Base-by-base conservation (phyloP, 2,113 vertebrate genomes). In the Geococcyx californianus region DNA sequence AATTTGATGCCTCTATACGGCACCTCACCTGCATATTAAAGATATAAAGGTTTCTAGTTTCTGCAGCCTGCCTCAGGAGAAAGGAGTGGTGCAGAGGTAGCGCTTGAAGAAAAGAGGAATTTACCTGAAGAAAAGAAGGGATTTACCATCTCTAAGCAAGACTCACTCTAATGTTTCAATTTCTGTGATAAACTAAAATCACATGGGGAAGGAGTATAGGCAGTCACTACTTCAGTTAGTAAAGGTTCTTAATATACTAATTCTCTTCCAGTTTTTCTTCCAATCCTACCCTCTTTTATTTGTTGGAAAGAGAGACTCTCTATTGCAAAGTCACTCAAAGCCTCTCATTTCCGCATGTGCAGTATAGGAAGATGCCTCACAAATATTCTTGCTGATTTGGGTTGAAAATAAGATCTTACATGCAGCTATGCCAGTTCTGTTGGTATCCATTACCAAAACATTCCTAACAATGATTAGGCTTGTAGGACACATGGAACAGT, bases 1-100 rank as follows among this genome's bases (percentile, higher is more conserved):
- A 95, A 87, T 93, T 93, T 77, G 60, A 95, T 97, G 83, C 40
- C 81, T 95, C 75, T 33, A 21, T 29, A 44, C 9, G 68, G 59
- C 38, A 72, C 36, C 84, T 87, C 34, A 52, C 64, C 86, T 89
- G 60, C 83, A 96, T 80, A 74, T 73, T 95, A 90, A 96, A 67
- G 74, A 86, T 13, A 60, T 29, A 66, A 86, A 88, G 24, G 10
- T 33, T 75, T 92, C 80, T 45, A 55, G 70, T 76, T 94, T 59
- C 63, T 81, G 75, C 68, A 91, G 83, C 25, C 44, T 19, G 33
- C 40, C 25, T 89, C 34, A 33, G 55, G 49, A 92, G 51, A 87
- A 7, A 73, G n/a, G 87, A 87, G 70, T 36, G 15, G 13, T 45
- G 29, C n/a, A 81, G 38, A 67, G 54, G 13, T 31, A 77, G 16